Percentiles rank a stretch among this genome's conserved stretches.
These are phyloP conservation scores for Cheilosia soror DNA, from an alignment of 2,888 invertebrate species.

Conservation along the genomic window DNA sequence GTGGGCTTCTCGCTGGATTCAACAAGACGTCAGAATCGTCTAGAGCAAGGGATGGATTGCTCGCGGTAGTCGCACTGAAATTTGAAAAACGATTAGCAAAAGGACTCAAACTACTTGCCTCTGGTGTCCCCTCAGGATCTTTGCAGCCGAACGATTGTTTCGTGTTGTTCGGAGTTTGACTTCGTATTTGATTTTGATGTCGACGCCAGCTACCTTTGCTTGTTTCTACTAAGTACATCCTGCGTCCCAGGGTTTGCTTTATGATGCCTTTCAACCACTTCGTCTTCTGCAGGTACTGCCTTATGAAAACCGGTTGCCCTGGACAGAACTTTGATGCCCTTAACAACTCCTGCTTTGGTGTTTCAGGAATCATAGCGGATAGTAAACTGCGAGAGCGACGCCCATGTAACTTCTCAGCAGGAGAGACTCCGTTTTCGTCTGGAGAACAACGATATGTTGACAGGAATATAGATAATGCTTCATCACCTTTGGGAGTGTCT, in stretches of 20 bases:
- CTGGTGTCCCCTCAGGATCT: not conserved
- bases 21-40: not conserved
- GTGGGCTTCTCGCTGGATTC: not conserved
- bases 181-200: conserved; percentile 16
- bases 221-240: conserved; percentile 12
- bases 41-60: not conserved
- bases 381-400: not conserved
- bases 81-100: not conserved
- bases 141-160: too few relatives aligned
- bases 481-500: conserved; percentile 7
- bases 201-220: not conserved
- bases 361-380: not conserved
- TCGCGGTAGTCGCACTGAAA: not conserved
- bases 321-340: not conserved
- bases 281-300: conserved; percentile 6
- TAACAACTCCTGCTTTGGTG: not conserved
- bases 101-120: not conserved
- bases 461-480: conserved; percentile 23
- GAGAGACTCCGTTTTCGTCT: conserved; percentile 25
- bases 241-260: not conserved
- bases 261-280: conserved; percentile 6
- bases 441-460: conserved; percentile 24
- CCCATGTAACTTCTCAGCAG: conserved; percentile 22
- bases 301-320: not conserved
- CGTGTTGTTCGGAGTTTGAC: not conserved